Base-by-base conservation (phyloP, 2,888 invertebrate species). In the Agrotis ipsilon region DNA sequence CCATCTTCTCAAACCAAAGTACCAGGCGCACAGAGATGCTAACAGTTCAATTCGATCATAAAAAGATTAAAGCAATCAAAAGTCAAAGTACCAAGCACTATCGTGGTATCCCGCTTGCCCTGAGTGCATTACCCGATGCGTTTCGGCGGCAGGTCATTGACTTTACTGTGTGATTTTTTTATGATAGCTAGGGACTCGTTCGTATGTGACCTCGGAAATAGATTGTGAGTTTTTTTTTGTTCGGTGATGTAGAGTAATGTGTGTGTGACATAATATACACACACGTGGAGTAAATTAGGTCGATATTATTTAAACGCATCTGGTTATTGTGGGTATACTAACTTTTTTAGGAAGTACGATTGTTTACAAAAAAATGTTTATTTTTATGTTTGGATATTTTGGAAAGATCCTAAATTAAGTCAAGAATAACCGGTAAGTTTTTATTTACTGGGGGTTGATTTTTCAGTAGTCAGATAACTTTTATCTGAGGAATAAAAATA, bases 161-260 rank as follows among this genome's bases (percentile, higher is more conserved):
- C 87, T 91, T 81, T 84, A 83, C 83, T 89, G 89, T 91, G 90
- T 91, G 91, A 92, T 92, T 92, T 92, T 92, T 92, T 92, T 92
- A 91, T 91, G 91, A 86, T 82, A 78, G 80, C 81, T 78, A 72
- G 80, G 88, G 87, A 85, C 75, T 81, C 84, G 80, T 75, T 78
- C 45, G 78, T 81, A 65, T 86, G 79, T 86, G 87, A 86, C 86
- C 87, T 87, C 86, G 84, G 86, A 87, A 87, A 86, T 86, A 84
- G 84, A 86, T 77, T 82, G 80, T 86, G 80, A 78, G 62, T 72
- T 77, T 72, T 82, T 85, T 85, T 82, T 62, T 79, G 72, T 81
- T 81, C 59, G 24, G 24, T 68, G 79, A 73, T 68, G 43, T 78
- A 72, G 73, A 65, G 16, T 48, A 49, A 49, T 78, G 64, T 78